phyloP scores from a whole-genome alignment of 2,888 invertebrate species.

The Diogma glabrata region DNA sequence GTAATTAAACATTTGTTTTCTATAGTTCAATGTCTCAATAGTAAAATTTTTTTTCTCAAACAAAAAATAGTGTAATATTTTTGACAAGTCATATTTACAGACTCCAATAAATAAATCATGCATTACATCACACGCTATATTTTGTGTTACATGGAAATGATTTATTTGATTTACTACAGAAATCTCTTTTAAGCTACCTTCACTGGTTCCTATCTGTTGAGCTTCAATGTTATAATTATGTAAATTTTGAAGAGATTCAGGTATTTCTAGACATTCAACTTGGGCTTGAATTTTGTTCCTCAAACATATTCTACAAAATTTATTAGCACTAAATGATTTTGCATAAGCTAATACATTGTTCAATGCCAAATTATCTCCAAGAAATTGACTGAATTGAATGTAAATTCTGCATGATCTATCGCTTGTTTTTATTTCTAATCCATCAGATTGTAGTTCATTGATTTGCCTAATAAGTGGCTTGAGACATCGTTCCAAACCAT shows the following conservation, averaged over 20 bases:
- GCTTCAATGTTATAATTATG: background rate
- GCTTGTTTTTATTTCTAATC: background rate
- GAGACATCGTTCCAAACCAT: background rate
- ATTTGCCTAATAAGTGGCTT: background rate
- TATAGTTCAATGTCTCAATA: background rate
- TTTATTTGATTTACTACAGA: background rate
- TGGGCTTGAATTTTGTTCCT: background rate
- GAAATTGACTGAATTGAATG: background rate
- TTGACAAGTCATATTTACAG: conserved; percentile 1
- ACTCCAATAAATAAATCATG: conserved; percentile 2
- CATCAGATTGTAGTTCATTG: background rate
- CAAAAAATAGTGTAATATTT: background rate
- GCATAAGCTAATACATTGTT: background rate
- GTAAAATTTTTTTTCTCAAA: background rate
- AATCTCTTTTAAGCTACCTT: background rate
- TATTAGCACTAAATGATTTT: conserved; percentile 1
- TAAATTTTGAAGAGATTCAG: background rate
- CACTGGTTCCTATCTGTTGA: background rate
- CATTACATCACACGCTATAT: background rate
- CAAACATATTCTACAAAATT: background rate
- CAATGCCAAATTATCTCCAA: conserved; percentile 1
- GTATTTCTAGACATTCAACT: background rate
- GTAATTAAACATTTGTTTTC: conserved; percentile 1
- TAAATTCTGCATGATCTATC: background rate
- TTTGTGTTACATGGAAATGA: conserved; percentile 8